Percentiles rank a stretch among this genome's conserved stretches.
Conservation (phyloP, 2,113 vertebrate genomes). For the Mastomys natalensis region DNA sequence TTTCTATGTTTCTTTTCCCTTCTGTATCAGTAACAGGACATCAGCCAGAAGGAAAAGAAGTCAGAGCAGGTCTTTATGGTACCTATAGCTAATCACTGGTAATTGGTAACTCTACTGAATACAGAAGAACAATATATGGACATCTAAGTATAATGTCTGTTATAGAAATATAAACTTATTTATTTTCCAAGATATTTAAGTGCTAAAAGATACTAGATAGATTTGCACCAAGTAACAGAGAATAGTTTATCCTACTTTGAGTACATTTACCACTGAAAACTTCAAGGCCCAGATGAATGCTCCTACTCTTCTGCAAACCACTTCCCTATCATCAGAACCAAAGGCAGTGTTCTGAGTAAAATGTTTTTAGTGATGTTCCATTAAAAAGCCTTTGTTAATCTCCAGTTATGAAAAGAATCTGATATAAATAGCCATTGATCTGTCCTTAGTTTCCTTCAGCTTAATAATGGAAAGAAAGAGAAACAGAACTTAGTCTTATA, state of each 20-base stretch:
- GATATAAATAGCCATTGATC: neutral
- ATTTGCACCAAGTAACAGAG: neutral
- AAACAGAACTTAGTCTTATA: neutral
- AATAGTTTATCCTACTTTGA: neutral
- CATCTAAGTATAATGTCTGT: neutral
- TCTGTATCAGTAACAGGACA: neutral
- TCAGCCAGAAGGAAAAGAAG: neutral
- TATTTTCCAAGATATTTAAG: neutral
- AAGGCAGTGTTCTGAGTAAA: neutral
- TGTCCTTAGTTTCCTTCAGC: neutral
- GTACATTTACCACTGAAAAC: neutral
- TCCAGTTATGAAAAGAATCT: neutral
- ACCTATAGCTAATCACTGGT: neutral
- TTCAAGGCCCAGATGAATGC: neutral
- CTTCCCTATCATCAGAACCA: neutral
- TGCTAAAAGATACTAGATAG: neutral
- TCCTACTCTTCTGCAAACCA: neutral
- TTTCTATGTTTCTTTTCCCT: neutral
- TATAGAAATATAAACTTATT: constrained; percentile 19
- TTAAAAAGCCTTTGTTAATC: neutral
- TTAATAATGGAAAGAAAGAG: neutral
- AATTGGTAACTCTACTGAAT: neutral
- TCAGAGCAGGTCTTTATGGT: neutral
- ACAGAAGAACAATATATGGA: neutral
- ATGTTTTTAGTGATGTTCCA: neutral